phyloP scores from a whole-genome alignment of 2,113 vertebrate genomes.

The Pithys albifrons region DNA sequence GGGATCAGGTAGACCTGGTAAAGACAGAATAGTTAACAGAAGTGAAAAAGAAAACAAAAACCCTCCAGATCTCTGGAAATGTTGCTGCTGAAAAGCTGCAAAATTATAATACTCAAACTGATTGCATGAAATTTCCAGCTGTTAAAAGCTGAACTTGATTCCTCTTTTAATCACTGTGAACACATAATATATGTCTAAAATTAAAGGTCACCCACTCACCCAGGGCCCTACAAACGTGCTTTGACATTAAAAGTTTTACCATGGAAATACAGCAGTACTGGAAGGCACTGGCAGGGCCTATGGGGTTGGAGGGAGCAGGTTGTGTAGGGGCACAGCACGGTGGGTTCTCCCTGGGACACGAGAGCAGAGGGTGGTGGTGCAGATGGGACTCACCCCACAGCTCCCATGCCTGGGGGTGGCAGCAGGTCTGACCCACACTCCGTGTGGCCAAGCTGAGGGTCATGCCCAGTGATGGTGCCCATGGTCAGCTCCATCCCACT shows the following conservation, averaged over 20 bases:
- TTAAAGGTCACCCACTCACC: slow-evolving; percentile 31
- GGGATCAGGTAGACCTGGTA: background rate
- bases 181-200: slow-evolving; percentile 15
- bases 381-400: rapidly evolving
- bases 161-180: slow-evolving; percentile 30
- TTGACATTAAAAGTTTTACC: slow-evolving; percentile 1
- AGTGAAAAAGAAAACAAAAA: background rate
- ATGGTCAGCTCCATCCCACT: background rate
- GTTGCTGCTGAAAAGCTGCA: background rate
- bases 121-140: slow-evolving; percentile 32
- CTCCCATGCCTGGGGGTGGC: background rate
- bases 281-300: background rate
- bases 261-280: background rate
- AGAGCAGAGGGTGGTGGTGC: rapidly evolving
- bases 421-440: background rate
- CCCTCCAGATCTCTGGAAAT: background rate
- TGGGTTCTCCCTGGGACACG: background rate
- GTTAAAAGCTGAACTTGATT: slow-evolving; percentile 38
- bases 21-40: background rate
- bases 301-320: background rate
- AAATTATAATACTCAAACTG: slow-evolving; percentile 14
- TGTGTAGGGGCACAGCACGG: background rate
- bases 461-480: background rate
- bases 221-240: background rate
- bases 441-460: rapidly evolving